These are phyloP conservation scores for Pygoscelis antarcticus DNA, from an alignment of 2,113 vertebrate species.

Conservation along the genomic window DNA sequence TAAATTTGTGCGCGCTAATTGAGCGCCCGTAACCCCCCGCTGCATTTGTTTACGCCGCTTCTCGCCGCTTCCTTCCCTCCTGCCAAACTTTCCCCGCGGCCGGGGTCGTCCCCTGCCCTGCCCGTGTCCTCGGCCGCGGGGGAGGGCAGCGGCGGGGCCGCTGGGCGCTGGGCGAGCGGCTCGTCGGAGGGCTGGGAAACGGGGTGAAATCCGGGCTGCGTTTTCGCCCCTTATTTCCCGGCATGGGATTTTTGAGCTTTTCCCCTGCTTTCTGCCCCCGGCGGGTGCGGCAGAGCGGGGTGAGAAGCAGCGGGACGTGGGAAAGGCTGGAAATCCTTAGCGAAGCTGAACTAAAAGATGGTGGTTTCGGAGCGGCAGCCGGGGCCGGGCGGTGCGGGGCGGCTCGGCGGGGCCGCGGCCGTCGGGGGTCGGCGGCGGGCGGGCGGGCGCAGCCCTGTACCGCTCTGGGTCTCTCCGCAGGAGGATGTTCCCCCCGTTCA, in stretches of 20 bases:
- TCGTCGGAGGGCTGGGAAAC: background rate
- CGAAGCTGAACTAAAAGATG: background rate
- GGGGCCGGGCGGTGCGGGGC: background rate
- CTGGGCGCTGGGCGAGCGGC: background rate
- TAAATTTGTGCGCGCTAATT: background rate
- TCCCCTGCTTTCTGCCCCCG: background rate
- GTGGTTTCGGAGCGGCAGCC: background rate
- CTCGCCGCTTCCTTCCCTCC: background rate
- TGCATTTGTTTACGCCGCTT: background rate
- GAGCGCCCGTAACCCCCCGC: background rate
- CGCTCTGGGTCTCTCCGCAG: conserved; percentile 71
- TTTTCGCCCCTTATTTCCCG: background rate
- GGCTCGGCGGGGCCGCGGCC: background rate
- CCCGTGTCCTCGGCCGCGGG: background rate
- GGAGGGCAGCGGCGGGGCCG: background rate
- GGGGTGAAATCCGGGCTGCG: background rate
- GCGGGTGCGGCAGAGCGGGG: background rate
- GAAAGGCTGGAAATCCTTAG: background rate
- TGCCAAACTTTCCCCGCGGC: background rate
- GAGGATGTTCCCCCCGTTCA: conserved; percentile 99
- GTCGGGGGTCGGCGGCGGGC: background rate
- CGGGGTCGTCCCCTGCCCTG: background rate
- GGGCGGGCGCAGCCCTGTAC: background rate
- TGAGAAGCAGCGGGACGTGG: background rate
- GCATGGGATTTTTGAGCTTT: background rate